Conservation (phyloP, 2,113 vertebrate species). For the Phaethon lepturus region DNA sequence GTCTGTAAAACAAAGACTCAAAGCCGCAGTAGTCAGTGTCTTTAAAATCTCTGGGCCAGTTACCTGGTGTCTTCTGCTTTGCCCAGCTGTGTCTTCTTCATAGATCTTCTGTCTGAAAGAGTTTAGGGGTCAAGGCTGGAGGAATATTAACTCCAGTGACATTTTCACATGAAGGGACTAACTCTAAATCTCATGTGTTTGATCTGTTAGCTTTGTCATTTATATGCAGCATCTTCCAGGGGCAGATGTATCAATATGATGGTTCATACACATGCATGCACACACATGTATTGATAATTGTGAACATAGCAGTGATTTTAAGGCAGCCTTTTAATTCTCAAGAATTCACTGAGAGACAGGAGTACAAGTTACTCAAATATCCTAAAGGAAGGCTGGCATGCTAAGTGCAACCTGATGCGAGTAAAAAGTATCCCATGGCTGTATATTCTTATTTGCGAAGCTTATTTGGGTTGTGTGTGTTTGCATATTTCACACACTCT, state of each 20-base stretch:
- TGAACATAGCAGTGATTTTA: not conserved
- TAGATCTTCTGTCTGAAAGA: not conserved
- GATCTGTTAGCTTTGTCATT: not conserved
- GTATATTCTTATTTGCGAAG: not conserved
- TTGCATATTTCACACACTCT: not conserved
- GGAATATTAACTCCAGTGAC: not conserved
- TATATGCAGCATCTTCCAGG: not conserved
- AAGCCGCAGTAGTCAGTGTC: not conserved
- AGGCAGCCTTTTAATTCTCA: not conserved
- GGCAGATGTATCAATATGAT: not conserved
- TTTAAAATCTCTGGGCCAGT: not conserved
- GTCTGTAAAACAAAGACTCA: not conserved
- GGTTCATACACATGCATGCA: fast-evolving
- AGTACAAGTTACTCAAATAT: not conserved
- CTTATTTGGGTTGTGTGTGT: not conserved
- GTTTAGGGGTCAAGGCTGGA: not conserved
- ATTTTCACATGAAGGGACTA: not conserved
- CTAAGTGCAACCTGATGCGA: not conserved
- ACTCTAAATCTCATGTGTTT: not conserved
- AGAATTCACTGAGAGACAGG: not conserved
- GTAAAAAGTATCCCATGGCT: not conserved
- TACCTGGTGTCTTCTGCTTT: not conserved
- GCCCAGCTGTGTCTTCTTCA: not conserved
- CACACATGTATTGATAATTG: not conserved
- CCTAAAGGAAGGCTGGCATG: not conserved